Conservation (phyloP, 2,888 invertebrate genomes). For the Danaus chrysippus region DNA sequence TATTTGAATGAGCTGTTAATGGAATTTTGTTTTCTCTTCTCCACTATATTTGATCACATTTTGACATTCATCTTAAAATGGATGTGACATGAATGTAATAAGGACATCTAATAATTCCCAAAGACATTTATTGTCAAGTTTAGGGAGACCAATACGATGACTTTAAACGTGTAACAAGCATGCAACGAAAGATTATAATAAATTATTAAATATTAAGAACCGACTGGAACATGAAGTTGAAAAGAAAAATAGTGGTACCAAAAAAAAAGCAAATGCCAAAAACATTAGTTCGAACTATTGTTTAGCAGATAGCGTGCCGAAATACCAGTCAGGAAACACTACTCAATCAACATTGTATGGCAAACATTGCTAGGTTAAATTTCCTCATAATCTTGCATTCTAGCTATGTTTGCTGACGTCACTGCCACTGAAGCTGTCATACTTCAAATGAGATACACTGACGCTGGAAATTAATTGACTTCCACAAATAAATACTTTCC, state of each 20-base stretch:
- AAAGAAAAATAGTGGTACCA: slow-evolving; percentile 3
- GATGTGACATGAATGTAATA: too few species aligned
- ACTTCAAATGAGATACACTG: slow-evolving; percentile 22
- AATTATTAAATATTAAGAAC: neutral
- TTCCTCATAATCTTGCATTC: slow-evolving; percentile 23
- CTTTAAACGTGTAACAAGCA: neutral
- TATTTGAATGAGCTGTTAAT: slow-evolving; percentile 29
- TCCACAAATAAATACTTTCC: slow-evolving; percentile 13
- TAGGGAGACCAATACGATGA: too few species aligned
- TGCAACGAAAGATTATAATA: neutral
- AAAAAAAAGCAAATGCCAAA: slow-evolving; percentile 6
- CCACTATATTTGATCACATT: slow-evolving; percentile 5
- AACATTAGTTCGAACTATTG: slow-evolving; percentile 14
- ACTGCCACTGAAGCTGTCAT: slow-evolving; percentile 24
- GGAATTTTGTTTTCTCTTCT: slow-evolving; percentile 21
- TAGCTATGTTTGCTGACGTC: slow-evolving; percentile 24
- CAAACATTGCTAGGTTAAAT: slow-evolving; percentile 21
- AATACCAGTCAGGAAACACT: slow-evolving; percentile 22
- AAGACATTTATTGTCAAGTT: too few species aligned
- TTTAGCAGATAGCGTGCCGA: slow-evolving; percentile 20
- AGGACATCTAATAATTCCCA: too few species aligned
- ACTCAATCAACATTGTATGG: slow-evolving; percentile 28
- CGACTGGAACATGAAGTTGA: neutral
- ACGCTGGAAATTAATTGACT: slow-evolving; percentile 17
- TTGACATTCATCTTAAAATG: neutral